A percentile compares a stretch with the other conserved stretches of the same genome.
These are phyloP conservation scores for Ctenopoma multispine DNA, from an alignment of 2,797 vertebrate species.

Conservation along the genomic window DNA sequence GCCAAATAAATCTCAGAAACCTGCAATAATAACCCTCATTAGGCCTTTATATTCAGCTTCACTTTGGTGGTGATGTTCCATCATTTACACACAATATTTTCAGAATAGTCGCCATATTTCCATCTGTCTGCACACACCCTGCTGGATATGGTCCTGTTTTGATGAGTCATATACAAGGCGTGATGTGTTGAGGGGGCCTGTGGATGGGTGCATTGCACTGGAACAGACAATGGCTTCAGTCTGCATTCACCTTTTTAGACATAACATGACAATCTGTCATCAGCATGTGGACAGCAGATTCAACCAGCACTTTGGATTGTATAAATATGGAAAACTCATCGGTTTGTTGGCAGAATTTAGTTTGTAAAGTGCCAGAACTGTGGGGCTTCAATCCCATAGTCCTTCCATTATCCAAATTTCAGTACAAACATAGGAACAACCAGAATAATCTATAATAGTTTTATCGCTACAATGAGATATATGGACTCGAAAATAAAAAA, in stretches of 20 bases:
- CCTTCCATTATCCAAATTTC: neutral
- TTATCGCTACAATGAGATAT: neutral
- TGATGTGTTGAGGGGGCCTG: neutral
- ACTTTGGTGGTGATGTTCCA: neutral
- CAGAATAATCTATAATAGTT: neutral
- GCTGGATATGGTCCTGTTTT: slow-evolving; percentile 4
- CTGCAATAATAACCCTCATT: slow-evolving; percentile 26
- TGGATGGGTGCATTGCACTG: neutral
- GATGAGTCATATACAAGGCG: slow-evolving; percentile 16
- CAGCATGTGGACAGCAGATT: neutral
- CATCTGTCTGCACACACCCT: slow-evolving; percentile 12
- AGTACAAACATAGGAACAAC: neutral
- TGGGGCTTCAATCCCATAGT: neutral
- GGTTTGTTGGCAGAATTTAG: neutral
- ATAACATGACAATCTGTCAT: neutral
- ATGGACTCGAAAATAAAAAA: neutral
- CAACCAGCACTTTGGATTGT: neutral
- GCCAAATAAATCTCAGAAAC: slow-evolving; percentile 27
- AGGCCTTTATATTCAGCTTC: neutral
- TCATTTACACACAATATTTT: neutral
- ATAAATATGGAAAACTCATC: slow-evolving; percentile 11
- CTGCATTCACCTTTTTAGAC: neutral
- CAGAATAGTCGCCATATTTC: neutral
- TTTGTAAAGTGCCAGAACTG: neutral
- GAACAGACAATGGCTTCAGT: neutral